Evolutionary conservation across 2,888 invertebrate species (phyloP).

Genomic region (Zelleria hepariella): DNA sequence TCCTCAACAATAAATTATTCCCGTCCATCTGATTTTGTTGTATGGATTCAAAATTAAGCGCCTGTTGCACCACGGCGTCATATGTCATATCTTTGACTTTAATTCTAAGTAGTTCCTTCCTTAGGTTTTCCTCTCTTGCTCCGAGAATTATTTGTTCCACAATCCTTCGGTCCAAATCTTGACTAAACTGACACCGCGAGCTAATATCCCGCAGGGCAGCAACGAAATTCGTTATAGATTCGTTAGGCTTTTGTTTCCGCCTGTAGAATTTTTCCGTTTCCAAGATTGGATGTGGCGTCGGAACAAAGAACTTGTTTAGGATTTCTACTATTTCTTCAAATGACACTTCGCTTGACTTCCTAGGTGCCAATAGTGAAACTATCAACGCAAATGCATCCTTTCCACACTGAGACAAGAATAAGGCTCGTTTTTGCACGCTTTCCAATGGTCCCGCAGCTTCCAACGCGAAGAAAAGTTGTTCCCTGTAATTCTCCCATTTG

Average conservation of each 20-base stretch:
- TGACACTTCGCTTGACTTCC: constrained; percentile 8
- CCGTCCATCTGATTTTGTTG: neutral
- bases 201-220: neutral
- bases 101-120: neutral
- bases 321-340: constrained; percentile 8
- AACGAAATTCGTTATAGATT: too few relatives aligned
- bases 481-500: constrained; percentile 2
- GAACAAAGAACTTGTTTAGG: constrained; percentile 9
- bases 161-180: neutral
- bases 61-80: constrained; percentile 1
- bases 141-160: neutral
- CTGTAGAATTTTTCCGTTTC: constrained; percentile 8
- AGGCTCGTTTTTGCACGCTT: constrained; percentile 9
- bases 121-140: neutral
- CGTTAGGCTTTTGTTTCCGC: neutral
- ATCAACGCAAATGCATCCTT: constrained; percentile 8
- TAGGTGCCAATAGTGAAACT: constrained; percentile 7
- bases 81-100: neutral
- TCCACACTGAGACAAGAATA: constrained; percentile 11
- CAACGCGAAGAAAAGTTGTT: neutral
- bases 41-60: neutral
- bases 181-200: neutral
- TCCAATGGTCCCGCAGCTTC: constrained; percentile 6
- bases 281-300: constrained; percentile 10
- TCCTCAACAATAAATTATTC: neutral